phyloP scores from a whole-genome alignment of 2,797 vertebrate species.

The Silurus lanzhouensis region DNA sequence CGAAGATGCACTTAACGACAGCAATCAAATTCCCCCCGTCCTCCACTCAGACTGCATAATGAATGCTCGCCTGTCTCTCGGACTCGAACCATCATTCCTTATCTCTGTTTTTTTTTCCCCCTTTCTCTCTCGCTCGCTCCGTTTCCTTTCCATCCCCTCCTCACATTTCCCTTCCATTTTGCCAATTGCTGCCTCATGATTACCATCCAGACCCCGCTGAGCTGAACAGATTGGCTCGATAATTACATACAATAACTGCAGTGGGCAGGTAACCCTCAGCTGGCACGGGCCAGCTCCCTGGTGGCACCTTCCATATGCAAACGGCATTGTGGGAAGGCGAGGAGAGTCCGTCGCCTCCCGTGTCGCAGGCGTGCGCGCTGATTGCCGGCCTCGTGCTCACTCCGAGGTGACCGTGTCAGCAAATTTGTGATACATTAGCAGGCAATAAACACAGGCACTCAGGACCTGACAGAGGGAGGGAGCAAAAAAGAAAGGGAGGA shows the following conservation, averaged over 20 bases:
- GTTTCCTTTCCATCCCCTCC: slow-evolving; percentile 42
- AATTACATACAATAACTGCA: slow-evolving; percentile 97
- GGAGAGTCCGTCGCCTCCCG: slow-evolving; percentile 77
- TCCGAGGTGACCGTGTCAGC: slow-evolving; percentile 86
- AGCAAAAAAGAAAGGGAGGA: not conserved
- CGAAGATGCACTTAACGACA: slow-evolving; percentile 62
- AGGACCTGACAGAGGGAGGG: slow-evolving; percentile 72
- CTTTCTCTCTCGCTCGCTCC: not conserved
- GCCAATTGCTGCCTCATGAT: slow-evolving; percentile 93
- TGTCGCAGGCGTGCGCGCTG: slow-evolving; percentile 72
- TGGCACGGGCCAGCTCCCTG: slow-evolving; percentile 87
- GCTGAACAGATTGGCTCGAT: slow-evolving; percentile 98
- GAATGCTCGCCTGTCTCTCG: slow-evolving; percentile 60
- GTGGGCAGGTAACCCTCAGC: slow-evolving; percentile 91
- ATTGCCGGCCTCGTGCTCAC: slow-evolving; percentile 78
- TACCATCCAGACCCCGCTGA: slow-evolving; percentile 90
- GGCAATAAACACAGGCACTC: slow-evolving; percentile 86
- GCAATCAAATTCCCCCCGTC: slow-evolving; percentile 63
- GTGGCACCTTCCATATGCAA: slow-evolving; percentile 92
- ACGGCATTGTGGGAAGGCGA: slow-evolving; percentile 81
- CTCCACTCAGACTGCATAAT: slow-evolving; percentile 59
- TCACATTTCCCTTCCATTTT: slow-evolving; percentile 72
- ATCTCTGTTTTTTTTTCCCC: slow-evolving; percentile 1
- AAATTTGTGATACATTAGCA: slow-evolving; percentile 88
- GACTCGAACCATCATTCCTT: slow-evolving; percentile 65